phyloP scores from a whole-genome alignment of 1,140 invertebrate genomes.

The Whitmania pigra region DNA sequence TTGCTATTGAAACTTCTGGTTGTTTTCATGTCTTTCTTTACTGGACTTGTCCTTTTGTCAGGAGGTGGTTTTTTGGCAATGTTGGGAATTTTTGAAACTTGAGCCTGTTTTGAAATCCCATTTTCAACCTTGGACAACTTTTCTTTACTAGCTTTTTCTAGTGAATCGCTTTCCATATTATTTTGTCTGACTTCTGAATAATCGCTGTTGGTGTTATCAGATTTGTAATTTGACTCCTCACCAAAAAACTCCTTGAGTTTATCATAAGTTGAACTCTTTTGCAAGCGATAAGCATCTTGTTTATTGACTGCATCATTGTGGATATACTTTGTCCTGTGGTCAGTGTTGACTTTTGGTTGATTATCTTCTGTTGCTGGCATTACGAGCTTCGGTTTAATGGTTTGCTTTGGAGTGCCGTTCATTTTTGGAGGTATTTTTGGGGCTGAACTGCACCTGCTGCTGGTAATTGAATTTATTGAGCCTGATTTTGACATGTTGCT shows the following conservation, averaged over 20 bases:
- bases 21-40: neutral
- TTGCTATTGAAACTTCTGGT: neutral
- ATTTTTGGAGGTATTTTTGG: conserved; percentile 40
- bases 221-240: conserved; percentile 18
- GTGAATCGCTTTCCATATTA: neutral
- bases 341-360: neutral
- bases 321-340: neutral
- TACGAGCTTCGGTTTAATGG: neutral
- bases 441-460: conserved; percentile 31
- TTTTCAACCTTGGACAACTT: neutral
- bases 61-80: conserved; percentile 6
- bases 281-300: conserved; percentile 20
- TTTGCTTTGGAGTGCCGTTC: neutral
- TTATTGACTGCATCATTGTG: conserved; percentile 23
- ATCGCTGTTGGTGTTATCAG: conserved; percentile 24
- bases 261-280: conserved; percentile 5
- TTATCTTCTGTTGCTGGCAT: neutral
- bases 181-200: neutral
- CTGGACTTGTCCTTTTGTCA: neutral
- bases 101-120: neutral
- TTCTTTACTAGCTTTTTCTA: neutral
- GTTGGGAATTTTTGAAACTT: conserved; percentile 1
- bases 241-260: conserved; percentile 11
- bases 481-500: conserved; percentile 1
- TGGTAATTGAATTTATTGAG: neutral